Evolutionary conservation across 2,888 invertebrate genomes (phyloP).

Genomic region (Dynastes tityus): DNA sequence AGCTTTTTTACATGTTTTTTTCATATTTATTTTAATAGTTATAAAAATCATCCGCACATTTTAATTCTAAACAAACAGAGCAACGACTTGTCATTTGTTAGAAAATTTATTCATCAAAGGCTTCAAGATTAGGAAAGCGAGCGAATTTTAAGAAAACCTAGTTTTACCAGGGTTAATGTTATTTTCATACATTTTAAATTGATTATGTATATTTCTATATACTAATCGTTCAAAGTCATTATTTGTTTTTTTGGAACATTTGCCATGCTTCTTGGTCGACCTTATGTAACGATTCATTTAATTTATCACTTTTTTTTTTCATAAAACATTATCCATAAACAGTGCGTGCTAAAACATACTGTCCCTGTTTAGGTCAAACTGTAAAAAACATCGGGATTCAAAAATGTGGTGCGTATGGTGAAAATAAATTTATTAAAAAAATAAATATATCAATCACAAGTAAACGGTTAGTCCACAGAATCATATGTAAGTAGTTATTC

Average conservation of each 20-base stretch:
- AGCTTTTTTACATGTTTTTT: background rate
- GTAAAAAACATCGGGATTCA: background rate
- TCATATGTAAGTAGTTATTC: no score
- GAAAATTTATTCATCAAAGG: constrained; percentile 13
- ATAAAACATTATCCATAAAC: background rate
- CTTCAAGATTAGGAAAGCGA: background rate
- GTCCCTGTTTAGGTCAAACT: background rate
- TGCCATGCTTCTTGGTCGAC: constrained; percentile 9
- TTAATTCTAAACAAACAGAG: constrained; percentile 17
- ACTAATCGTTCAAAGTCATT: no score
- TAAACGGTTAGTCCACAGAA: no score
- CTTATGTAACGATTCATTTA: constrained; percentile 13
- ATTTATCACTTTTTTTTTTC: constrained; percentile 15
- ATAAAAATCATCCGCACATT: constrained; percentile 28
- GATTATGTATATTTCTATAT: no score
- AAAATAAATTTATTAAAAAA: background rate
- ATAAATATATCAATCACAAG: no score
- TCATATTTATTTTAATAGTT: constrained; percentile 24
- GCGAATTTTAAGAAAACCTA: constrained; percentile 7
- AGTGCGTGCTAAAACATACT: background rate
- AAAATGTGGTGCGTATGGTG: background rate
- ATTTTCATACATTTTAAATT: background rate
- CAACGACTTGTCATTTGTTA: constrained; percentile 2
- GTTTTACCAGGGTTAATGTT: background rate
- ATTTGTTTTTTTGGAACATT: constrained; percentile 15